phyloP scores from a whole-genome alignment of 2,888 invertebrate species.

The Ypsolopha sequella region DNA sequence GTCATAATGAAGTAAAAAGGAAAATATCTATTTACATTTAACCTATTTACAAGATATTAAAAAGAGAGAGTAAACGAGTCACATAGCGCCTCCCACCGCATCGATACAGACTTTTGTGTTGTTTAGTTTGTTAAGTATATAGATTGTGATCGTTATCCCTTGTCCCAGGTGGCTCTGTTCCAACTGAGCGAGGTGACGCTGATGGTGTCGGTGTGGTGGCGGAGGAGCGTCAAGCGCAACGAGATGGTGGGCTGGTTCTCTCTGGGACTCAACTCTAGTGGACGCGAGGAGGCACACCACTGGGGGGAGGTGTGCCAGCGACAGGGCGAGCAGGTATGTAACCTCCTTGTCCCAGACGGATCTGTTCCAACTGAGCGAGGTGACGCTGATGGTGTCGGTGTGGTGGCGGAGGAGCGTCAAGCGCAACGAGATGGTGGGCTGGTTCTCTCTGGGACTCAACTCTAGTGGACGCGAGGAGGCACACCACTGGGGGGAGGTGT shows the following conservation, averaged over 20 bases:
- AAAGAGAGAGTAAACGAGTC: too few relatives aligned
- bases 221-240: constrained; percentile 92
- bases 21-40: too few relatives aligned
- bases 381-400: constrained; percentile 93
- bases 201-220: constrained; percentile 94
- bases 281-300: constrained; percentile 91
- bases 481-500: constrained; percentile 94
- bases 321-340: constrained; percentile 85
- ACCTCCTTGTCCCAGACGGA: constrained; percentile 78
- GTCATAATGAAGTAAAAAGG: too few relatives aligned
- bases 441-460: constrained; percentile 94
- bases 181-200: constrained; percentile 95
- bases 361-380: constrained; percentile 93
- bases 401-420: constrained; percentile 94
- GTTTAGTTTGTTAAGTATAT: too few relatives aligned
- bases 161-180: constrained; percentile 87
- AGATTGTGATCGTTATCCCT: too few relatives aligned
- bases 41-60: too few relatives aligned
- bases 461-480: constrained; percentile 93
- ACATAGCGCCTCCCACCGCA: too few relatives aligned
- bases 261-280: constrained; percentile 90
- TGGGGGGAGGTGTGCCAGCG: constrained; percentile 94
- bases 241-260: constrained; percentile 99
- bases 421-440: constrained; percentile 96
- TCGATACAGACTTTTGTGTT: too few relatives aligned